Conservation (phyloP, 2,113 vertebrate genomes). For the Centropus bengalensis region DNA sequence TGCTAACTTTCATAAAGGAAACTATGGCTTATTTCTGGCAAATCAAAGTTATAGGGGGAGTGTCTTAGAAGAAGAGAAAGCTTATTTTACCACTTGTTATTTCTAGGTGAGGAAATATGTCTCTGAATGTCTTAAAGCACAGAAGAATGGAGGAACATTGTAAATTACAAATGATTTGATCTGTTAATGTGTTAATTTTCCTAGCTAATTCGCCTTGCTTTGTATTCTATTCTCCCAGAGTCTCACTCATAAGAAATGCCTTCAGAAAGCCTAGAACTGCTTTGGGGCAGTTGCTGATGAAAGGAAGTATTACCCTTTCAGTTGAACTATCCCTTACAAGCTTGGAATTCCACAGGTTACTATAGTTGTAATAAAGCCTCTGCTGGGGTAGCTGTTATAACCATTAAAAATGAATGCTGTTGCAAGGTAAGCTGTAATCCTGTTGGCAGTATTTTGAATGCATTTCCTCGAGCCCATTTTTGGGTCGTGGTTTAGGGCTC, state of each 20-base stretch:
- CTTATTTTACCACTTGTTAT: not conserved
- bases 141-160: not conserved
- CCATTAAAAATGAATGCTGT: not conserved
- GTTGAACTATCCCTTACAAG: not conserved
- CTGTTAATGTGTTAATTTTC: not conserved
- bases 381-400: not conserved
- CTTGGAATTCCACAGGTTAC: not conserved
- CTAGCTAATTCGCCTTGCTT: not conserved
- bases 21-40: not conserved
- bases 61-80: not conserved
- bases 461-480: not conserved
- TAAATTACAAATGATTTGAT: not conserved
- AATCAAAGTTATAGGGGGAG: not conserved
- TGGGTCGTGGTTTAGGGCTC: not conserved
- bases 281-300: not conserved
- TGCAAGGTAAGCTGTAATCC: constrained; percentile 29
- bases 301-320: not conserved
- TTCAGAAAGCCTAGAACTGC: not conserved
- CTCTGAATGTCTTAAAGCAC: not conserved
- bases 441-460: not conserved
- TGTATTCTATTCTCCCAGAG: not conserved
- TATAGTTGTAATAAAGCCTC: not conserved
- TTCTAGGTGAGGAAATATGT: not conserved
- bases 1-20: not conserved
- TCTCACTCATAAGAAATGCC: not conserved